Base-by-base conservation (phyloP, 2,888 invertebrate genomes). In the Latheticus oryzae region DNA sequence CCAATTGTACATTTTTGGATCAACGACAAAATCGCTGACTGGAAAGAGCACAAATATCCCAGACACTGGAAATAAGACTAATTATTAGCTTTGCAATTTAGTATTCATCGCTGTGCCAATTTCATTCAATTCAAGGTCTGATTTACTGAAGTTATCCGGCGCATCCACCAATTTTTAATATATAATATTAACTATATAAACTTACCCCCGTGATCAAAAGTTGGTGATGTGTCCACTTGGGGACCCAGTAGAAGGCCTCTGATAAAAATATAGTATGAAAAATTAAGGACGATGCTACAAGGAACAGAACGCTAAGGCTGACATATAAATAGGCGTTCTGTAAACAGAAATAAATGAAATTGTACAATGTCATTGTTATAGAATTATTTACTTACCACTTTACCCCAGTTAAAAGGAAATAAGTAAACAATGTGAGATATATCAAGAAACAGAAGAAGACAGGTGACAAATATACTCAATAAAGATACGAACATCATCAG, bases 401-500 rank as follows among this genome's bases (percentile, higher is more conserved):
- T 88, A 66, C 87, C 85, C 89, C 89, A 90, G 77, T 89, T 88
- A 76, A 90, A 86, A 68, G 89, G 90, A 79, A 90, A 89, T 80
- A 89, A 83, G 79, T 89, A 87, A 75, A 88, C 84, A 74, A 89
- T 84, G 77, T 89, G 88, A 70, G 89, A 89, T 80, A 90, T 86
- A 83, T 89, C 89, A 77, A 90, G 86, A 83, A 90, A 89, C 76
- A 90, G 83, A 79, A 90, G 84, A 73, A 88, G 82, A 76, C 86
- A 85, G 63, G 89, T 89, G 76, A 89, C 84, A 72, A 90, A 84
- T 72, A 89, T 81, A 77, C 88, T 88, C 80, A 90, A 85, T 72
- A 90, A 82, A 67, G 88, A 86, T 73, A 89, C 87, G 78, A 90
- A 90, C 82, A 90, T 84, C 87, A 90, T 88, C 74, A 90, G 84